Percentiles rank a stretch among this genome's conserved stretches.
Conservation (phyloP, 2,113 vertebrate genomes). For the Neogale vison region DNA sequence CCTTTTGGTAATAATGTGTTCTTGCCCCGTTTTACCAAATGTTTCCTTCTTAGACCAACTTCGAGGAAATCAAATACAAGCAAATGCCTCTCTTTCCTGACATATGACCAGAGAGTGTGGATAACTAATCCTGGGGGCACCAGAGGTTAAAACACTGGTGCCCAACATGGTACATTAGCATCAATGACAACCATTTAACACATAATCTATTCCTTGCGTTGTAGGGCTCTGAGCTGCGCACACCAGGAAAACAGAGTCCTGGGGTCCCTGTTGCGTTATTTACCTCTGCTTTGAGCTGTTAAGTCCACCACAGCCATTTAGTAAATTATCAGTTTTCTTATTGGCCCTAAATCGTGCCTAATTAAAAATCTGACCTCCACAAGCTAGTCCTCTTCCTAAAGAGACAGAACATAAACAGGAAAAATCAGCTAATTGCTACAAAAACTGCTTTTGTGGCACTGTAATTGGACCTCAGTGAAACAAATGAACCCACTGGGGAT, state of each 20-base stretch:
- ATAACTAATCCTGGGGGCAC: not conserved
- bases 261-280: constrained; percentile 84
- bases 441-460: constrained; percentile 91
- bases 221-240: constrained; percentile 69
- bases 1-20: not conserved
- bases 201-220: constrained; percentile 79
- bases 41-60: not conserved
- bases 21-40: not conserved
- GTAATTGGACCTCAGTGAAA: constrained; percentile 97
- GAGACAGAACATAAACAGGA: constrained; percentile 98
- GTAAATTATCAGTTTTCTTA: constrained; percentile 95
- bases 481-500: constrained; percentile 95
- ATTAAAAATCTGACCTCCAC: constrained; percentile 95
- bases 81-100: not conserved
- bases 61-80: not conserved
- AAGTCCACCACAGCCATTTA: constrained; percentile 89
- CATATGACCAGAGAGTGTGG: rapidly evolving
- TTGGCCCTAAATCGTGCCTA: constrained; percentile 94
- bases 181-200: constrained; percentile 81
- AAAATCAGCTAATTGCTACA: constrained; percentile 97
- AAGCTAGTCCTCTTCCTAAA: constrained; percentile 91
- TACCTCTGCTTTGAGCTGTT: constrained; percentile 85
- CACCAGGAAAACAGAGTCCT: constrained; percentile 80
- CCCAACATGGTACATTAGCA: not conserved
- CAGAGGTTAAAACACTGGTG: constrained; percentile 22